Evolutionary conservation across 2,888 invertebrate genomes (phyloP).

Genomic region (Linnaemya tessellans): DNA sequence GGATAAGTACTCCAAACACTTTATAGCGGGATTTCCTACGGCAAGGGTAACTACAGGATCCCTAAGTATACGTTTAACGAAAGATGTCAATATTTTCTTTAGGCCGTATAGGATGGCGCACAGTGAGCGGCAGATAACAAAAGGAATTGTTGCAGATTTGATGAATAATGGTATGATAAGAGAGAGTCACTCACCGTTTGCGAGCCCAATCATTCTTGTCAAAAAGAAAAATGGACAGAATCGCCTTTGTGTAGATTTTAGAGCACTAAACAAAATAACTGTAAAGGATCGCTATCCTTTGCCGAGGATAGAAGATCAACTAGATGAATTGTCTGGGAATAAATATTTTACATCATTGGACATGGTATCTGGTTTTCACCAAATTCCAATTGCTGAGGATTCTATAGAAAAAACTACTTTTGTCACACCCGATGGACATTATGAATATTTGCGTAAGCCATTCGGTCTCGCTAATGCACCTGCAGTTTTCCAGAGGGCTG

Average conservation of each 20-base stretch:
- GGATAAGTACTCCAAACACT: too few relatives aligned
- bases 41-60: too few relatives aligned
- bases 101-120: background rate
- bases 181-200: constrained; percentile 59
- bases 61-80: too few relatives aligned
- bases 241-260: constrained; percentile 66
- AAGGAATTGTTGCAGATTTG: constrained; percentile 52
- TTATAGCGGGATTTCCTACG: too few relatives aligned
- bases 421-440: constrained; percentile 59
- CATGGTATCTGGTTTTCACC: constrained; percentile 61
- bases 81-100: too few relatives aligned
- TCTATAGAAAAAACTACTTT: constrained; percentile 62
- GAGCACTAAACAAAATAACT: constrained; percentile 29
- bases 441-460: constrained; percentile 33
- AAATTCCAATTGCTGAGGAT: constrained; percentile 54
- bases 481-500: constrained; percentile 76
- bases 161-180: constrained; percentile 55
- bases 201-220: constrained; percentile 64
- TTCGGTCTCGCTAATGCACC: constrained; percentile 74
- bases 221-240: constrained; percentile 65
- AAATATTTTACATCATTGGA: constrained; percentile 74
- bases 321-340: constrained; percentile 76
- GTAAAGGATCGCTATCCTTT: constrained; percentile 6
- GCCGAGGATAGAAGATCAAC: constrained; percentile 81
- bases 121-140: constrained; percentile 58